phyloP scores from a whole-genome alignment of 2,113 vertebrate genomes.

The Cynoglossus semilaevis region DNA sequence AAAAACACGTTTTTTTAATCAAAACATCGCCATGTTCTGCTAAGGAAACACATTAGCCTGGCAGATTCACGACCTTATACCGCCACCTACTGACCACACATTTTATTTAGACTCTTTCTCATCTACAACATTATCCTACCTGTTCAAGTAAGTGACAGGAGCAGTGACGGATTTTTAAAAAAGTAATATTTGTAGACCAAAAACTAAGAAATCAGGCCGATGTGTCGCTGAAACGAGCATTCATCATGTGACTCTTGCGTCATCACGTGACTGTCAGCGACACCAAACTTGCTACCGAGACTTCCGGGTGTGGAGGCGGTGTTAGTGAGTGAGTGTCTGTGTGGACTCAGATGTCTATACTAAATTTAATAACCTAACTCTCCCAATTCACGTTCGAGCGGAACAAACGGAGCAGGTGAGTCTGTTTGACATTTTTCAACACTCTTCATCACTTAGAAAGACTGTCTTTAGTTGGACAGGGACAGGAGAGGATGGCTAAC shows the following conservation, averaged over 20 bases:
- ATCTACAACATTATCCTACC: constrained; percentile 11
- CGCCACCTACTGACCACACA: not conserved
- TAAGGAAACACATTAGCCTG: constrained; percentile 26
- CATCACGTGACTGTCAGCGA: constrained; percentile 44
- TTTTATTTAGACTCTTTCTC: not conserved
- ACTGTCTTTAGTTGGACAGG: not conserved
- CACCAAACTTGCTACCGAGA: constrained; percentile 26
- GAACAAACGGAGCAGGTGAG: constrained; percentile 14
- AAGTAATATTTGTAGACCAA: not conserved
- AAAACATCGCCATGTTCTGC: not conserved
- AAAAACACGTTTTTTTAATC: too few species aligned
- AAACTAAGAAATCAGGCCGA: not conserved
- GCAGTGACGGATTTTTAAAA: not conserved
- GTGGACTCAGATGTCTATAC: not conserved
- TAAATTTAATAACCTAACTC: not conserved
- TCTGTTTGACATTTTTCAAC: not conserved
- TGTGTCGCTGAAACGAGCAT: constrained; percentile 8
- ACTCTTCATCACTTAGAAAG: fast-evolving
- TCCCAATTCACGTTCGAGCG: too few species aligned
- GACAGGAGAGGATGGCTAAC: constrained; percentile 1
- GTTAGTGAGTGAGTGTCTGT: not conserved
- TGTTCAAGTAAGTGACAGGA: not conserved
- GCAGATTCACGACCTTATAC: not conserved
- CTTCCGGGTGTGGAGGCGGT: constrained; percentile 1
- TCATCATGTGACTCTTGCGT: constrained; percentile 52